Conservation (phyloP, 2,797 vertebrate genomes). For the Crossoptilon crossoptilon region DNA sequence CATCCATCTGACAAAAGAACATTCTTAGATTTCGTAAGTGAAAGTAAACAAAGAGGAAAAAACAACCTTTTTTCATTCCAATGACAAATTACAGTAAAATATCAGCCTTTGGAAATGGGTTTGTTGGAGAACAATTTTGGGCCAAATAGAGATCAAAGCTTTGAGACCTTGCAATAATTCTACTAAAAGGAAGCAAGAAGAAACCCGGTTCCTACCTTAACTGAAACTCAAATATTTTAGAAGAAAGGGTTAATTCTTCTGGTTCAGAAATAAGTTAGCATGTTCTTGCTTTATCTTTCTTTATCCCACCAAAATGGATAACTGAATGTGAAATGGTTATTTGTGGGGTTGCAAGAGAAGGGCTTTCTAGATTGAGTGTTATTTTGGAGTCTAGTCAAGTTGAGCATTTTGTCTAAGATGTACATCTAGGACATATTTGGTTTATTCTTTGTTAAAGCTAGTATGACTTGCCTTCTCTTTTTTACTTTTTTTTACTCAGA, state of each 20-base stretch:
- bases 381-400: not conserved
- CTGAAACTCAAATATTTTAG: not conserved
- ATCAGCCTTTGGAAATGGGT: not conserved
- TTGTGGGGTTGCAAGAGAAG: not conserved
- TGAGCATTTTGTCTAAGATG: not conserved
- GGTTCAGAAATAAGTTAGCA: not conserved
- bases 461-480: not conserved
- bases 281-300: not conserved
- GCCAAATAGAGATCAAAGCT: not conserved
- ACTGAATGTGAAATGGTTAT: not conserved
- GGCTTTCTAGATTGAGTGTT: not conserved
- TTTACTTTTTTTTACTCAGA: not conserved
- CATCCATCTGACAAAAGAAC: not conserved
- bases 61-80: not conserved
- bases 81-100: not conserved
- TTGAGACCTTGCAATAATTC: not conserved
- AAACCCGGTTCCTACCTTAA: not conserved
- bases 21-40: not conserved
- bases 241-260: not conserved
- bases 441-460: not conserved
- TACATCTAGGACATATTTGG: accelerated
- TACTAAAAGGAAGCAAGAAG: accelerated
- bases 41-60: not conserved
- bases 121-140: not conserved
- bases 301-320: not conserved